phyloP scores from a whole-genome alignment of 2,113 vertebrate genomes.

The Campylomormyrus numenius region DNA sequence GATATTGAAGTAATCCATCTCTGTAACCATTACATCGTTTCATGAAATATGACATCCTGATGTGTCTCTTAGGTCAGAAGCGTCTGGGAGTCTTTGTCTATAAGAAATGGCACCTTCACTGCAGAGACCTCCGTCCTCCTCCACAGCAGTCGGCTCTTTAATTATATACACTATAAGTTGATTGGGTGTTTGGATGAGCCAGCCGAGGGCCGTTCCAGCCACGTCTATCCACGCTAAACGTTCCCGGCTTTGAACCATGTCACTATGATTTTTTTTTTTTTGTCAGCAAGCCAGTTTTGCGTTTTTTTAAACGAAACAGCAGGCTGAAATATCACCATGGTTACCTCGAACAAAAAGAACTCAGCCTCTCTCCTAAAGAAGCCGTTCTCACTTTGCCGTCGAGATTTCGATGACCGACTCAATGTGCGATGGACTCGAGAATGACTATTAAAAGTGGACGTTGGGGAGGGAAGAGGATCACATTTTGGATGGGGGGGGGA shows the following conservation, averaged over 20 bases:
- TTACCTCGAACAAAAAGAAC: not conserved
- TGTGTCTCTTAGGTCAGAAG: not conserved
- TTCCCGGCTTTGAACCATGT: slow-evolving; percentile 21
- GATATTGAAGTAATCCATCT: not conserved
- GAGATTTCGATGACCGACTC: not conserved
- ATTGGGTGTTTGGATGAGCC: not conserved
- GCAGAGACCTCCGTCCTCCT: not conserved
- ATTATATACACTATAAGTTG: not conserved
- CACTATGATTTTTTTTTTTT: slow-evolving; percentile 33
- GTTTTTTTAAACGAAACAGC: not conserved
- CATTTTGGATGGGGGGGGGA: not conserved
- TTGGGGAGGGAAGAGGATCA: not conserved
- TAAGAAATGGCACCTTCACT: not conserved
- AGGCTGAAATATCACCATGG: slow-evolving; percentile 27
- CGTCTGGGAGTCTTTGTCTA: not conserved
- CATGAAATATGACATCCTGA: not conserved
- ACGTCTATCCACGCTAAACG: not conserved
- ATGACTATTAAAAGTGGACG: too few relatives aligned
- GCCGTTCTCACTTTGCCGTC: slow-evolving; percentile 31
- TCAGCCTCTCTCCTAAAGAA: not conserved
- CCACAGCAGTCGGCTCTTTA: not conserved
- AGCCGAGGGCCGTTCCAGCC: not conserved
- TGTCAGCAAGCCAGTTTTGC: slow-evolving; percentile 23
- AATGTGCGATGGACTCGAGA: not conserved
- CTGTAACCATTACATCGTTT: not conserved